These are phyloP conservation scores for Stenurella melanura DNA, from an alignment of 2,888 invertebrate genomes.

Conservation along the genomic window DNA sequence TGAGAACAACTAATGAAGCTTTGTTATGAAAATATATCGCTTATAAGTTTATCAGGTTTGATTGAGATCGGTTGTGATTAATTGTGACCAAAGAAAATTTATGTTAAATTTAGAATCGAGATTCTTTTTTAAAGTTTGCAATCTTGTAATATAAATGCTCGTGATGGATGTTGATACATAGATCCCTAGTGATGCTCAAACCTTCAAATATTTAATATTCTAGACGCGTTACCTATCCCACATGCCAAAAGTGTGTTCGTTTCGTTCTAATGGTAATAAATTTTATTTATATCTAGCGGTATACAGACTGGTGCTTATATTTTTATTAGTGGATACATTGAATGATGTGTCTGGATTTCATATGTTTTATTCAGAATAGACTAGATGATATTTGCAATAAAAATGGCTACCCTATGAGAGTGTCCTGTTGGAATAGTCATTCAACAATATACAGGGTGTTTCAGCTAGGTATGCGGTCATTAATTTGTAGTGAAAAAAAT, in stretches of 20 bases:
- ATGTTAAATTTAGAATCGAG: neutral
- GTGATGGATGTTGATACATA: neutral
- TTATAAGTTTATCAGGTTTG: neutral
- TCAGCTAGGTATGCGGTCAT: too few species aligned
- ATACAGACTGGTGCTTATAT: neutral
- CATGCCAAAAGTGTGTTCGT: neutral
- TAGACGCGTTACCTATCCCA: neutral
- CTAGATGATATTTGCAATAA: too few species aligned
- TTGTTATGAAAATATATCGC: constrained; percentile 5
- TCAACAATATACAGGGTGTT: too few species aligned
- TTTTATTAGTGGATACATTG: too few species aligned
- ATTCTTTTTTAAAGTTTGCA: neutral
- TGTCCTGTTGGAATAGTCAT: too few species aligned
- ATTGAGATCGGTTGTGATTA: neutral
- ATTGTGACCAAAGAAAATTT: neutral
- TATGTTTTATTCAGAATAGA: too few species aligned
- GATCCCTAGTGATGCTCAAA: neutral
- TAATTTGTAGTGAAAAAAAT: too few species aligned
- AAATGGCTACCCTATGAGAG: too few species aligned
- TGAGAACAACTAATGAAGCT: constrained; percentile 7
- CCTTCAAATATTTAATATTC: neutral
- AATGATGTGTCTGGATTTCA: too few species aligned
- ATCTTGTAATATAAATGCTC: neutral
- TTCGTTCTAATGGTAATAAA: neutral
- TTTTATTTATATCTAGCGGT: neutral